Conservation (phyloP, 2,113 vertebrate species). For the Poeciliopsis prolifica region DNA sequence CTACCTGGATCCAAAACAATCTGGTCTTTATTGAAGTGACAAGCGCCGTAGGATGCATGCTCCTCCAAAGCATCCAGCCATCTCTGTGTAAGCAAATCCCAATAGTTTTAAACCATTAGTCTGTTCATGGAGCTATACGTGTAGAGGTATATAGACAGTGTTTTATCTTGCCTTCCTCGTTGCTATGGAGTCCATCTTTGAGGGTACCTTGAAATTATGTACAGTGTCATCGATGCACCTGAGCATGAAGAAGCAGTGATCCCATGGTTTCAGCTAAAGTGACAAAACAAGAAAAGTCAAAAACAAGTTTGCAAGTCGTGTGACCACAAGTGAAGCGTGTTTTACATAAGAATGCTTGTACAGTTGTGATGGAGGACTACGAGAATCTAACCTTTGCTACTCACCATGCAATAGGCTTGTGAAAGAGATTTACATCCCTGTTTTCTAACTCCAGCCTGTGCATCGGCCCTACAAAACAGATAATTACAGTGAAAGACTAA, state of each 20-base stretch:
- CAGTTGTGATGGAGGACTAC: background rate
- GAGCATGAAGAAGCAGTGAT: conserved; percentile 88
- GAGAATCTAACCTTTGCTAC: conserved; percentile 38
- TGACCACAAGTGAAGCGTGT: background rate
- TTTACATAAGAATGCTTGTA: background rate
- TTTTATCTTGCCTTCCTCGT: conserved; percentile 86
- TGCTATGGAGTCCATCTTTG: conserved; percentile 80
- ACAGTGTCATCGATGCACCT: conserved; percentile 89
- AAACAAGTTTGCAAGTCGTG: background rate
- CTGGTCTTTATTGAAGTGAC: conserved; percentile 83
- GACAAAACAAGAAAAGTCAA: conserved; percentile 14
- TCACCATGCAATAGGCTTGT: conserved; percentile 89
- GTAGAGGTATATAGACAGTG: background rate
- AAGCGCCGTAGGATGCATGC: conserved; percentile 88
- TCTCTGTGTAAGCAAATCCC: conserved; percentile 71
- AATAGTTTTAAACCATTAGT: background rate
- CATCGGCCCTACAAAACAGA: conserved; percentile 81
- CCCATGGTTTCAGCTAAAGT: conserved; percentile 87
- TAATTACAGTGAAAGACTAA: no score
- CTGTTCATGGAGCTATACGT: background rate
- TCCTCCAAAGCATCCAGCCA: conserved; percentile 92
- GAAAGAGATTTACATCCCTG: conserved; percentile 90
- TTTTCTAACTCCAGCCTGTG: conserved; percentile 77
- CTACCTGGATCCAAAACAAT: conserved; percentile 77
- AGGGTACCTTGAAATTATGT: conserved; percentile 88